Evolutionary conservation across 2,113 vertebrate genomes (phyloP).

Genomic region (Rhinoderma darwinii): DNA sequence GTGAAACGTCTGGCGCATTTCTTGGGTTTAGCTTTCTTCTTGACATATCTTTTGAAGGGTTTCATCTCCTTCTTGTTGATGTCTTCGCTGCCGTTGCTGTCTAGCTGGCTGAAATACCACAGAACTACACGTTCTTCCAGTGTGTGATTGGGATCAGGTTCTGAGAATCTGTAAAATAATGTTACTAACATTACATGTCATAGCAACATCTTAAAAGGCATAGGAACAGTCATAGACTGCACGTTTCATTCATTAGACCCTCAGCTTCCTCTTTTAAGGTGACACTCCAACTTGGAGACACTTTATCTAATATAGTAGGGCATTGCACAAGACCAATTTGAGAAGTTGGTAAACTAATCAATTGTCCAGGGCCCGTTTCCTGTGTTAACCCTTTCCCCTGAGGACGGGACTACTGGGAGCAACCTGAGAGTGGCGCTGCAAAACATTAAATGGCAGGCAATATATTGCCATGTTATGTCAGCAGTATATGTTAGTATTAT

Average conservation of each 20-base stretch:
- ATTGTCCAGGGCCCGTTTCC: not conserved
- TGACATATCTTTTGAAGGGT: constrained; percentile 94
- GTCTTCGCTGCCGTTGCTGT: constrained; percentile 91
- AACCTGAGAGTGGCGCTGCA: not conserved
- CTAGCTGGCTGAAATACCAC: constrained; percentile 97
- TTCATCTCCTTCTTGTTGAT: constrained; percentile 96
- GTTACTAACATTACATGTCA: not conserved
- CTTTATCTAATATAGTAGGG: not conserved
- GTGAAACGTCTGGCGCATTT: constrained; percentile 93
- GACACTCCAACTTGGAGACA: not conserved
- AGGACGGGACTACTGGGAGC: too few species aligned
- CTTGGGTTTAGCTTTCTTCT: constrained; percentile 98
- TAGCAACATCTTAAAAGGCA: not conserved
- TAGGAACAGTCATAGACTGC: not conserved
- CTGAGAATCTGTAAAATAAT: constrained; percentile 82
- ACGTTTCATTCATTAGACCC: not conserved
- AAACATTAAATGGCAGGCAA: not conserved
- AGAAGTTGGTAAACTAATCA: not conserved
- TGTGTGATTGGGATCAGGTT: constrained; percentile 95
- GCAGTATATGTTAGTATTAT: not conserved
- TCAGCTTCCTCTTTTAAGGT: not conserved
- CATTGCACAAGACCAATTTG: not conserved
- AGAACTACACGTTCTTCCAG: constrained; percentile 95
- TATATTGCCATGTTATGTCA: not conserved
- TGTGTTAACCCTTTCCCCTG: not conserved